These are phyloP conservation scores for Orchesellides sinensis DNA, from an alignment of 2,888 invertebrate genomes.

Conservation along the genomic window DNA sequence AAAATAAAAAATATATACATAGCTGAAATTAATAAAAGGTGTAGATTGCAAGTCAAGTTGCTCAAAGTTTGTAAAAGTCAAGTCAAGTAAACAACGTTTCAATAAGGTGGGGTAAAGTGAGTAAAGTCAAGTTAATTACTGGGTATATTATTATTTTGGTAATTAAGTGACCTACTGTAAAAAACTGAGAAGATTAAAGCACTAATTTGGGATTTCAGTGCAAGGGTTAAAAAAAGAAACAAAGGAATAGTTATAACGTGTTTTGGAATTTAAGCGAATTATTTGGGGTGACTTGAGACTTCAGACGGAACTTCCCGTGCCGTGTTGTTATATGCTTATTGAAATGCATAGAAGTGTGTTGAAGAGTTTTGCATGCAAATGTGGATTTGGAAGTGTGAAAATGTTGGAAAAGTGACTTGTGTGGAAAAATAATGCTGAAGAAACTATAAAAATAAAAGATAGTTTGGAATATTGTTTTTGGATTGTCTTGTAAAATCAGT, in stretches of 20 bases:
- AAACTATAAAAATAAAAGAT: no score
- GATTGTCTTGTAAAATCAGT: not conserved
- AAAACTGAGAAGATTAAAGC: no score
- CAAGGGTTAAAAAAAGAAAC: no score
- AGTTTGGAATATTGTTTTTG: not conserved
- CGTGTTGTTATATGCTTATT: not conserved
- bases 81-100: no score
- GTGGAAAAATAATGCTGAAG: no score
- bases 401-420: not conserved
- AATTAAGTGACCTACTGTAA: no score
- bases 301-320: not conserved
- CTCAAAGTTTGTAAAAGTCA: no score
- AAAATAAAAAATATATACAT: no score
- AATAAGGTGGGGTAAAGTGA: not conserved
- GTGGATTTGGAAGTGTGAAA: not conserved
- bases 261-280: not conserved
- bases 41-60: no score
- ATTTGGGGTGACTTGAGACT: slow-evolving; percentile 31
- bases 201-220: no score
- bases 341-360: not conserved
- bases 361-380: not conserved
- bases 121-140: slow-evolving; percentile 4
- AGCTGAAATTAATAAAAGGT: no score
- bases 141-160: no score
- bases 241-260: not conserved